Evolutionary conservation across 1,140 invertebrate genomes (phyloP), one percentile per base, ranked within the genome.

Genomic region (Penaeus indicus): DNA sequence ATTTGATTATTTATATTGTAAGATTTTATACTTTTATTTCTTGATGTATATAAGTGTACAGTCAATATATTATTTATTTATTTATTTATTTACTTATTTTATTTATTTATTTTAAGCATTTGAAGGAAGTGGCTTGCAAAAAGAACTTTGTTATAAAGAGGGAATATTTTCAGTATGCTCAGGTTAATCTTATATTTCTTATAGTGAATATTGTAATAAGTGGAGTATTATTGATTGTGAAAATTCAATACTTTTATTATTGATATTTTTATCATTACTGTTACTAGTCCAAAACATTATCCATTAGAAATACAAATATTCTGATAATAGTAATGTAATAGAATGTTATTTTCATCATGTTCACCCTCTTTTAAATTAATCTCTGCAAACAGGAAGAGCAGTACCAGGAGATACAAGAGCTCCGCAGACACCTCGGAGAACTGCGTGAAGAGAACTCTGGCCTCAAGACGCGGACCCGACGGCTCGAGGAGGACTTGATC

Each of bases 341-440:
- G 11, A 54, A 0, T 54, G 16, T 54, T 0, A 42, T 54, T 54
- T 54, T 54, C 54, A 11, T 27, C 0, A 47, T 27, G 3, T 22
- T 25, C 8, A 10, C 32, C 38, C 27, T 19, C 3, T 47, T 21
- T n/a, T 60, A 0, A 42, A 42, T 42, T 47, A 69, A 25, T 80
- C 22, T 22, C 0, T 80, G 19, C 42, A 19, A 79, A 22, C 47
- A 88, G 87, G 87, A 88, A 60, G 87, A 88, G 79, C 87, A 88
- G 72, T 88, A 88, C 67, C 87, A 88, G 42, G 87, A 88, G 61
- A 88, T 88, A 64, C 82, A 84, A 61, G 87, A 88, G 22, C 81
- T 88, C 16, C 87, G 87, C 8, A 81, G 82, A 16, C 63, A 60
- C 42, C 42, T 88, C 1, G 87, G 87, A 13, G 81, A 88, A 18